Evolutionary conservation across 2,888 invertebrate genomes (phyloP), one percentile per base, ranked within the genome.

Genomic region (Campoplex capitator): DNA sequence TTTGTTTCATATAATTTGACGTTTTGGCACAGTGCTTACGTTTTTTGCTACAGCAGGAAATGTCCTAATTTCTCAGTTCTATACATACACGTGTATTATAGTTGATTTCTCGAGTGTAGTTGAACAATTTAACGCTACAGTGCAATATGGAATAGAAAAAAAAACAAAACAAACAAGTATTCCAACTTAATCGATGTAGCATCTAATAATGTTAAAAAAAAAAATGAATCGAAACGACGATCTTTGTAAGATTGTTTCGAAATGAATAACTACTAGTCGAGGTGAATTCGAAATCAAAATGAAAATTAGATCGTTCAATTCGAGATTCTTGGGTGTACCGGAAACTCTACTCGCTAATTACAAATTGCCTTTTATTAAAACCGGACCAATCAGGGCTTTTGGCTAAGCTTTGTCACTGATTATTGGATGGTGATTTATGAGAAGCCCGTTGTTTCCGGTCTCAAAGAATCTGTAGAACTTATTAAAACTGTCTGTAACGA

Each of bases 241-340:
- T 51, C 51, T 51, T 51, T 51, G 4, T 51, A 51, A 51, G 51
- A 51, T 51, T 51, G 51, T 51, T 51, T n/a, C 6, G 32, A 62
- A 62, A 32, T 32, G 32, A 13, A 16, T 32, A 8, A 58, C 45
- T 82, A 71, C 67, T 74, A 45, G 74, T 85, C 62, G 70, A 35
- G 38, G 23, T 45, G 79, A 79, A 76, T 79, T 76, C 71, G 56
- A 45, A 71, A 58, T 81, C 65, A 51, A 54, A 81, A 77, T 54
- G 42, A 54, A 51, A 74, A 42, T 68, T 4, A 76, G 71, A 68
- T 45, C 62, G 58, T n/a, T 38, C 38, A 23, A 16, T n/a, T 1
- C 32, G 11, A 65, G 67, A 35, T 42, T 65, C 32, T 54, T 9
- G 8, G n/a, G n/a, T 35, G 73, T 16, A 54, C 35, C 54, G 54